phyloP scores from a whole-genome alignment of 2,113 vertebrate species.

The Dipodomys spectabilis region DNA sequence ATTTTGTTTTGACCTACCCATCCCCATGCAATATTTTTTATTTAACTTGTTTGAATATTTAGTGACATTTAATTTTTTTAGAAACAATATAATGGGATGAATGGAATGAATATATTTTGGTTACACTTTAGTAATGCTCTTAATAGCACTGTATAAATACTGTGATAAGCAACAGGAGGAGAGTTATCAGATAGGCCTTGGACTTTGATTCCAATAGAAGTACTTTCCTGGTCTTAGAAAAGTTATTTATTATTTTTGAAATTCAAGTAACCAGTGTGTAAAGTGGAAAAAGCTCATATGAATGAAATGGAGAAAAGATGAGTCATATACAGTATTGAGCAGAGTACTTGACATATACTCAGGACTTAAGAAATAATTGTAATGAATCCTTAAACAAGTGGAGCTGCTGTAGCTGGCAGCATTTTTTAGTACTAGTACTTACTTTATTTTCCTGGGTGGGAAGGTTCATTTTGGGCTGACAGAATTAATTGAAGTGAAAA shows the following conservation, averaged over 20 bases:
- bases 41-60: neutral
- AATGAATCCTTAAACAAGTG: neutral
- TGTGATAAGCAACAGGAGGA: neutral
- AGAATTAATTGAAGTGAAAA: neutral
- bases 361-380: neutral
- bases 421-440: neutral
- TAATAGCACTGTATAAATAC: neutral
- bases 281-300: neutral
- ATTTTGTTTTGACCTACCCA: no score
- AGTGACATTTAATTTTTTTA: no score
- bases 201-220: neutral
- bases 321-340: neutral
- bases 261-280: neutral
- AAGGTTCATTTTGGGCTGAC: neutral
- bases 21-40: neutral
- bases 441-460: neutral
- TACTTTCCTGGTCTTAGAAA: neutral
- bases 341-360: neutral
- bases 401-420: neutral
- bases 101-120: neutral
- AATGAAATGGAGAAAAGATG: neutral
- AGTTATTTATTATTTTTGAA: neutral
- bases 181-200: neutral
- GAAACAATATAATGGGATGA: neutral
- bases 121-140: neutral